Evolutionary conservation across 2,113 vertebrate species (phyloP), one percentile per base, ranked within the genome.

Genomic region (Pardalotus punctatus): DNA sequence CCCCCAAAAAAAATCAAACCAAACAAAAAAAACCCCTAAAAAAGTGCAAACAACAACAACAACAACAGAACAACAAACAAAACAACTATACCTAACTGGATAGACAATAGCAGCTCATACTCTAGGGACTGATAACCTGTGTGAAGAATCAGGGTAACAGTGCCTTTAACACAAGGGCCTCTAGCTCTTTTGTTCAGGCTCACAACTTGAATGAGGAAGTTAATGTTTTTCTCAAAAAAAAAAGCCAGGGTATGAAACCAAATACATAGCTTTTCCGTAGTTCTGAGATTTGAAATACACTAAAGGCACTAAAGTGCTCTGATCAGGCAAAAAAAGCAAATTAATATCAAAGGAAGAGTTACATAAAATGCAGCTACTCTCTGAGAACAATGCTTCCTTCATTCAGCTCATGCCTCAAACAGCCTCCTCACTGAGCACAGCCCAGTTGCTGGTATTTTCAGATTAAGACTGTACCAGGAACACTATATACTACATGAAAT

Each of bases 101-200:
- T 87, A 94, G 65, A 94, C 94, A 88, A 92, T 72, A 76, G 72
- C 51, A 72, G 14, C n/a, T 67, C 67, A 71, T 80, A 67, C 60
- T 92, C 54, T 81, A 92, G 92, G 90, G 95, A 88, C 51, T 86
- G 80, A 91, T 95, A 96, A 91, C 79, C 88, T 94, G n/a, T 96
- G 58, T 95, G 84, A 95, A 95, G 73, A 93, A 93, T 94, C 86
- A 96, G 90, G 93, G 88, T 92, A 97, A 95, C 72, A 95, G 66
- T 53, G 29, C 73, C 91, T 97, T 96, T 95, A 96, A 93, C 83
- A 83, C 69, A 92, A 94, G 56, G 83, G 94, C 76, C 79, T 97
- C 85, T 96, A 89, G 38, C 65, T 94, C 79, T 91, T 96, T 54
- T 38, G 33, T 95, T 96, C 80, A 97, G 53, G 58, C 51, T 90